Evolutionary conservation across 2,113 vertebrate species (phyloP).

Genomic region (Ciconia boyciana): DNA sequence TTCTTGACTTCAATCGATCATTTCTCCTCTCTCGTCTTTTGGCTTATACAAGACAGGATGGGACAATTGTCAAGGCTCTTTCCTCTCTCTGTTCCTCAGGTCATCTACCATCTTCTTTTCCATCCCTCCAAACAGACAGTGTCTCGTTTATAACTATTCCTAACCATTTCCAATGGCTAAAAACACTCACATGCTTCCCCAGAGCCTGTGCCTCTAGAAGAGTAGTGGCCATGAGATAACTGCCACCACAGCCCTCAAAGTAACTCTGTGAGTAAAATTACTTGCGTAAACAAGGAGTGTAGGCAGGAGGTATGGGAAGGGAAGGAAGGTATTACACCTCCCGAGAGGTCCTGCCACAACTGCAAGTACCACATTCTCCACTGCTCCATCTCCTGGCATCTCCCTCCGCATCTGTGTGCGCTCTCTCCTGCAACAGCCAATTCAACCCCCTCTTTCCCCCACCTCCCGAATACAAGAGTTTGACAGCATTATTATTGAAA

Average conservation of each 20-base stretch:
- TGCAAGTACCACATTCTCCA: not conserved
- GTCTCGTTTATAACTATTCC: not conserved
- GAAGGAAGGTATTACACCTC: not conserved
- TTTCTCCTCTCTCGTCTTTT: not conserved
- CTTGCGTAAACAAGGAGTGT: not conserved
- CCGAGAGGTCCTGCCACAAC: not conserved
- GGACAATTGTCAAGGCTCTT: not conserved
- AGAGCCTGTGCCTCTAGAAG: not conserved
- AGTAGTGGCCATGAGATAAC: not conserved
- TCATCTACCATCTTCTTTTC: not conserved
- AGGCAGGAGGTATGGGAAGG: not conserved
- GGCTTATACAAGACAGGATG: not conserved
- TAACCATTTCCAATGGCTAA: not conserved
- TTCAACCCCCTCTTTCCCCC: not conserved
- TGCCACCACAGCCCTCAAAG: not conserved
- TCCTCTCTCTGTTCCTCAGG: not conserved
- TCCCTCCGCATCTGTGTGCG: not conserved
- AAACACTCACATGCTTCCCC: not conserved
- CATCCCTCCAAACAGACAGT: not conserved
- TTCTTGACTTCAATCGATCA: not conserved
- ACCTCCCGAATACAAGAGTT: rapidly evolving
- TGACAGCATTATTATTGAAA: not conserved
- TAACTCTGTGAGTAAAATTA: not conserved
- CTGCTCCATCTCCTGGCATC: not conserved
- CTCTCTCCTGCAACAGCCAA: not conserved